Base-by-base conservation (phyloP, 2,888 invertebrate species). In the Trissoscelio sp. region DNA sequence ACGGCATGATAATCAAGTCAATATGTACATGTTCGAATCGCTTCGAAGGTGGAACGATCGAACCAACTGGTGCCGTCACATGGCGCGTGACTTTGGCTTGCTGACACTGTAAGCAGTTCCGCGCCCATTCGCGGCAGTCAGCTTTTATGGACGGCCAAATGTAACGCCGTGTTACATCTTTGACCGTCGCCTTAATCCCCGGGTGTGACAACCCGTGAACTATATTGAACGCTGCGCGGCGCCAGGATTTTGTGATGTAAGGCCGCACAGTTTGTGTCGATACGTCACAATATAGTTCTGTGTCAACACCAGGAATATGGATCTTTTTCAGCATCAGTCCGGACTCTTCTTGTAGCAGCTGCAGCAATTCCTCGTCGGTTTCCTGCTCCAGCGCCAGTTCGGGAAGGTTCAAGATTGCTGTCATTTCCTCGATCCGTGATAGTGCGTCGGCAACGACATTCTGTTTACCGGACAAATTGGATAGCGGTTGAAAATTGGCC, bases 101-200 rank as follows among this genome's bases (percentile, higher is more conserved):
- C n/a, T 34, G 34, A 4, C 34, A 34, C 11, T 2, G 34, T 5
- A 11, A 2, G n/a, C 34, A 34, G 3, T 3, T 11, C 11, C 34
- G 34, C 3, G 34, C 34, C 11, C 34, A 34, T 6, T 6, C 34
- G 34, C 34, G 34, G 34, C 34, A 34, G 11, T 34, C 34, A 9
- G 34, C 34, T 6, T 34, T 34, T 2, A 34, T 34, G 9, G 34
- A 34, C 2, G 34, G 90, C 91, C 91, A 92, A 0, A 92, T 88
- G 42, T 85, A 92, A 0, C 89, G 83, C 22, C 88, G 46, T 0
- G 88, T 64, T 0, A 92, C 84, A 1, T 91, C 24, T 12, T 85
- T 87, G 0, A 60, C 55, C 1, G 88, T 87, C 0, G 83, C 83
- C 1, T 82, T 83, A 0, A 82, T 66, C 0, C 87, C 87, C 5